Percentiles rank a stretch among this genome's conserved stretches.
Conservation (phyloP, 23 tunicate species). For the Corella eumyota region DNA sequence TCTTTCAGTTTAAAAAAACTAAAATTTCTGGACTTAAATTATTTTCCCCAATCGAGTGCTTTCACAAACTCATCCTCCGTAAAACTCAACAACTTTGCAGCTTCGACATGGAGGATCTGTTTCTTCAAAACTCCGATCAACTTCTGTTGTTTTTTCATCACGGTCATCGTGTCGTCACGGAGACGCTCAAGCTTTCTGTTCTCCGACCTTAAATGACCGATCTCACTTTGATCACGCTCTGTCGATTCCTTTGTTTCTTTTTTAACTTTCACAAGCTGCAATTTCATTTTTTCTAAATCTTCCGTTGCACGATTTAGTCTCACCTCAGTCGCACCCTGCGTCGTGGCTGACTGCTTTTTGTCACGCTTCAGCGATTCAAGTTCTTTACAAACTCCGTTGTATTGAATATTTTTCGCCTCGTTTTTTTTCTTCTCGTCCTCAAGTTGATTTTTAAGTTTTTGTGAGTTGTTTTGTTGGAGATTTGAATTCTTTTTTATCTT, state of each 20-base stretch:
- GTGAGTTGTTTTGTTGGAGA: slow-evolving; percentile 33
- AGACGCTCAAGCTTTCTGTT: slow-evolving; percentile 62
- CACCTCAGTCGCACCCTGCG: slow-evolving; percentile 74
- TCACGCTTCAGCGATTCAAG: slow-evolving; percentile 54
- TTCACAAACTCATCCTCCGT: slow-evolving; percentile 88
- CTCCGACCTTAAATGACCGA: slow-evolving; percentile 27
- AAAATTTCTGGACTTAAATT: too few species aligned
- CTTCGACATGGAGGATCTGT: slow-evolving; percentile 78
- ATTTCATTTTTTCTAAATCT: slow-evolving; percentile 54
- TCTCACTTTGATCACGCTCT: slow-evolving; percentile 29
- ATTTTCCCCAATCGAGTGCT: slow-evolving; percentile 78
- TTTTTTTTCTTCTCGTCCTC: slow-evolving; percentile 52
- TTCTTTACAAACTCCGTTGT: slow-evolving; percentile 47
- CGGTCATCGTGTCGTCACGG: slow-evolving; percentile 40
- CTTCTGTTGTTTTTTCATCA: slow-evolving; percentile 78
- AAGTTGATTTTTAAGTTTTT: slow-evolving; percentile 47
- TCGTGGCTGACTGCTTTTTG: slow-evolving; percentile 42
- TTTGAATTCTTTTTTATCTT: slow-evolving; percentile 33
- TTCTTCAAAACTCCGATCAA: slow-evolving; percentile 67
- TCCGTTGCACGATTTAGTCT: slow-evolving; percentile 70
- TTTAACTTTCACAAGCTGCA: slow-evolving; percentile 47
- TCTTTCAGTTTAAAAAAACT: too few species aligned
- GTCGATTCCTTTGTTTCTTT: slow-evolving; percentile 22
- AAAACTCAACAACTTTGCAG: slow-evolving; percentile 78
- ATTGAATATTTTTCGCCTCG: slow-evolving; percentile 37